A percentile compares a stretch with the other conserved stretches of the same genome.
Evolutionary conservation across 2,797 vertebrate species (phyloP).

Genomic region (Hephaestus fuliginosus): DNA sequence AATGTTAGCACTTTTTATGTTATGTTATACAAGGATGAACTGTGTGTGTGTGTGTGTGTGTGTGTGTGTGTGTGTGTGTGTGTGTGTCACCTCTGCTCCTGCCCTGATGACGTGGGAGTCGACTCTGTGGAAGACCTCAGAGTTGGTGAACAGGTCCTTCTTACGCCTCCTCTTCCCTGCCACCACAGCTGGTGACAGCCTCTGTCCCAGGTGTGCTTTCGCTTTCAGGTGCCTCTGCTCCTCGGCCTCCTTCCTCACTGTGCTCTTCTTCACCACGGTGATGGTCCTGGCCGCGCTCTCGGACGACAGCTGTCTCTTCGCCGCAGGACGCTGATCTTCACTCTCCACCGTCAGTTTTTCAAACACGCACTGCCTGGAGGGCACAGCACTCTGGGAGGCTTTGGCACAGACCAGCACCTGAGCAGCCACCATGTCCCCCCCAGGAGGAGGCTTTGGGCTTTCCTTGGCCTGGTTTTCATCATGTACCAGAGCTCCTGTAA

Average conservation of each 20-base stretch:
- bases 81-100: constrained; percentile 81
- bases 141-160: constrained; percentile 82
- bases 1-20: neutral
- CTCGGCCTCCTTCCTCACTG: constrained; percentile 75
- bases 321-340: constrained; percentile 81
- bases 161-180: constrained; percentile 69
- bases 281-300: constrained; percentile 83
- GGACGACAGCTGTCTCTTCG: constrained; percentile 86
- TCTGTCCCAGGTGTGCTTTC: constrained; percentile 35
- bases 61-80: too few species aligned
- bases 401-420: constrained; percentile 21
- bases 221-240: constrained; percentile 53
- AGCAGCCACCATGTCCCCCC: neutral
- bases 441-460: constrained; percentile 4
- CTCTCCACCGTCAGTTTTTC: constrained; percentile 74
- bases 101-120: constrained; percentile 79
- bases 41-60: constrained; percentile 25
- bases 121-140: constrained; percentile 80
- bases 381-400: constrained; percentile 33
- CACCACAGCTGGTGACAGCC: accelerated
- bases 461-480: constrained; percentile 42
- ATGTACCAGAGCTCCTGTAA: constrained; percentile 29
- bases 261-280: constrained; percentile 85
- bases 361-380: constrained; percentile 62
- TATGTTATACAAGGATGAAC: neutral